Base-by-base conservation (phyloP, 2,113 vertebrate species). In the Oriolus oriolus region DNA sequence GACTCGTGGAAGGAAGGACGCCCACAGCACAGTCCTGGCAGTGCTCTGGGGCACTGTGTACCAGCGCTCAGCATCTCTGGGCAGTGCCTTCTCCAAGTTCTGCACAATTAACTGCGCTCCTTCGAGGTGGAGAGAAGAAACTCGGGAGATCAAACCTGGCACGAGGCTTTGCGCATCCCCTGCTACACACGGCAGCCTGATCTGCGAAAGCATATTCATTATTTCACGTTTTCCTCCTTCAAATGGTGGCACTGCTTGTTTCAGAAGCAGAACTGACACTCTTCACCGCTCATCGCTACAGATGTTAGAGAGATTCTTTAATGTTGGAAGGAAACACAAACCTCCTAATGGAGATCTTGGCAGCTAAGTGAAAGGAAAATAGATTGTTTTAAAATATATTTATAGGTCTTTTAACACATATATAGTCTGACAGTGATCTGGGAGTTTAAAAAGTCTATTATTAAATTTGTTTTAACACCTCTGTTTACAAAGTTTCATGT, bases 291-390 rank as follows among this genome's bases (percentile, higher is more conserved):
- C 87, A 8, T 60, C 16, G 14, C 84, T 83, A 12, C 93, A 94
- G 91, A 93, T 94, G 93, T 95, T 87, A 80, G 84, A 96, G 91
- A 75, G 42, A 93, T 91, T 90, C 95, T 96, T 97, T 95, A 94
- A 94, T 94, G 88, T 80, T 96, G 75, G 82, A 96, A 95, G 82
- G 88, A 87, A 97, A 92, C 91, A 94, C 90, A 94, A 91, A 84
- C 74, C 91, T 96, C 90, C 90, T 96, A 97, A 96, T 96, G 91
- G 93, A 96, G 94, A 95, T 83, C 90, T 95, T 97, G 96, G 96
- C 94, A 97, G 95, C 84, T 91, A 88, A 69, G 94, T 80, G 85
- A 93, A 96, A 88, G 79, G 92, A 90, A 96, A 96, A 92, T 84
- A 95, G 91, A 96, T 91, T 93, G 87, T 73, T 96, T 96, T 88